phyloP scores from a whole-genome alignment of 2,113 vertebrate species.

The Sebastes schlegelii region DNA sequence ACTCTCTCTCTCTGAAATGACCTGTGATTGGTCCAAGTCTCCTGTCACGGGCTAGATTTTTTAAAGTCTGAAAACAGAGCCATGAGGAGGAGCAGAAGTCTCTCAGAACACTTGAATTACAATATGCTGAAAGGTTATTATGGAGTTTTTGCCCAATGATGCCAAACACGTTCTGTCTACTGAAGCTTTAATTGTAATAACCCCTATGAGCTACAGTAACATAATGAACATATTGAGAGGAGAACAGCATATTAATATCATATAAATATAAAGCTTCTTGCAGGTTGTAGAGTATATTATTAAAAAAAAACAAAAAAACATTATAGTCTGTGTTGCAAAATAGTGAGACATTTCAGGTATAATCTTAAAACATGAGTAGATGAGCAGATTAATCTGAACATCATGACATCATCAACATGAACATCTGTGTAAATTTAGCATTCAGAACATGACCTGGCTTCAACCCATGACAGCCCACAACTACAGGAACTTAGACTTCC shows the following conservation, averaged over 20 bases:
- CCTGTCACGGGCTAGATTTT: too few relatives aligned
- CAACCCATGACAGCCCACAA: slow-evolving; percentile 10
- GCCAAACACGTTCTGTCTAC: too few relatives aligned
- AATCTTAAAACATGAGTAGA: neutral
- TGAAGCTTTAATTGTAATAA: neutral
- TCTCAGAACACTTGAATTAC: too few relatives aligned
- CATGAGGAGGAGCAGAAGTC: too few relatives aligned
- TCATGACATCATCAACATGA: neutral
- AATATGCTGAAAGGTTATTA: too few relatives aligned
- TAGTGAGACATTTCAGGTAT: neutral
- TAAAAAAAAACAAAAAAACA: too few relatives aligned
- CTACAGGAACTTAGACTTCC: neutral
- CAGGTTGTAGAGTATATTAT: neutral
- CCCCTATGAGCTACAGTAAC: neutral
- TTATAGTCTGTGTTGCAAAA: too few relatives aligned
- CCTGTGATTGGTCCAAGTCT: too few relatives aligned
- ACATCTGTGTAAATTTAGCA: neutral
- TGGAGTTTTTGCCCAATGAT: too few relatives aligned
- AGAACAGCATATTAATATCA: neutral
- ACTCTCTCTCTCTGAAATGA: too few relatives aligned
- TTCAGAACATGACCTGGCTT: neutral
- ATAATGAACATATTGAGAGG: neutral
- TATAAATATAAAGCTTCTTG: neutral
- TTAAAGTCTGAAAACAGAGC: too few relatives aligned
- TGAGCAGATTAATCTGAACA: neutral